Evolutionary conservation across 1,140 invertebrate species (phyloP), one percentile per base, ranked within the genome.

Genomic region (Microplitis mediator): DNA sequence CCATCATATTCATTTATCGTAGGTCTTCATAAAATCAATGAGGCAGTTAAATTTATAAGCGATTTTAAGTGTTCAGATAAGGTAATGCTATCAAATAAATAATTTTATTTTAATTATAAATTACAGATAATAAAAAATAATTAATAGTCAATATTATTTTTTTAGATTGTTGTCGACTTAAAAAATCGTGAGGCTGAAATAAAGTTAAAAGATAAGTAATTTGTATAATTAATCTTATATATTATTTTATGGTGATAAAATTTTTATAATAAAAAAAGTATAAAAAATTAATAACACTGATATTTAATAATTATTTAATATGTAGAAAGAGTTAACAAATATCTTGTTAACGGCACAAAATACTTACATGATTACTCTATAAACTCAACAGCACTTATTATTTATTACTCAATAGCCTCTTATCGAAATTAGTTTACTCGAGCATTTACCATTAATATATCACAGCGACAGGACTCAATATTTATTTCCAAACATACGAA

Each of bases 21-120:
- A 54, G 83, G 82, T 5, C 69, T 86, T 11, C 69, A 80, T 45
- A 78, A 80, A 65, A 71, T 86, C 16, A 85, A 85, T 23, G 79
- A 84, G 9, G 85, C 82, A 0, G 60, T 83, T 14, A 71, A 76
- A 69, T 80, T 77, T 39, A 72, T 81, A 61, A 71, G 70, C n/a
- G 78, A 84, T 52, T 75, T 75, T 75, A 81, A 81, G 76, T 76
- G 72, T 56, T 74, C 77, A 68, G 83, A 80, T 71, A 86, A 86
- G 78, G 85, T 85, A 64, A 75, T 76, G 14, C 8, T 31, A 32
- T 52, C 11, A 32, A 51, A 14, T 56, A 16, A 61, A 16, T 50
- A 3, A n/a, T 14, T 56, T 69, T 39, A 5, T 5, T 52, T 54
- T 35, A 3, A 34, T 14, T 16, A 68, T 4, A 34, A 70, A 62